A percentile compares a stretch with the other conserved stretches of the same genome.
phyloP scores from a whole-genome alignment of 2,888 invertebrate genomes.

The Plebejus argus region DNA sequence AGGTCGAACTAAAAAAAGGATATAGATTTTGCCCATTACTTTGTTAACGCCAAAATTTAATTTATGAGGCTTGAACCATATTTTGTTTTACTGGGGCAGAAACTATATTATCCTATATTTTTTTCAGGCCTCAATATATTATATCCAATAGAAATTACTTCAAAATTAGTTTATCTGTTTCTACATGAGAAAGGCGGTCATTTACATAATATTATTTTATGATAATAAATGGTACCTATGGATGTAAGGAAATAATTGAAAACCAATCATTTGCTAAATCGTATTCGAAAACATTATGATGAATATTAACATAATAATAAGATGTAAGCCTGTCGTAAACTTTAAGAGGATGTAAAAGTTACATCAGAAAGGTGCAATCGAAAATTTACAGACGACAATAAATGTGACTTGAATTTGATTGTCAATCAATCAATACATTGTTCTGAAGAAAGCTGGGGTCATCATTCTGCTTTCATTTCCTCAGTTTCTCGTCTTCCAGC shows the following conservation, averaged over 20 bases:
- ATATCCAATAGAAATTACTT: neutral
- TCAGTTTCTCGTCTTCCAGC: constrained; percentile 36
- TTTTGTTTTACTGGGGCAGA: too few species aligned
- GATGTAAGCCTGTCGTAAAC: neutral
- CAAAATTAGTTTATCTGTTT: neutral
- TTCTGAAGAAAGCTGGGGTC: constrained; percentile 17
- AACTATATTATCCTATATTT: too few species aligned
- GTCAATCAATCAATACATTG: constrained; percentile 2
- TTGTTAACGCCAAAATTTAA: too few species aligned
- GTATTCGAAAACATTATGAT: neutral
- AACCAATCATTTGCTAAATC: neutral
- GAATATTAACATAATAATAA: neutral
- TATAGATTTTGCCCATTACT: too few species aligned
- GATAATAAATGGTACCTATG: neutral
- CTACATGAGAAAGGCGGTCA: neutral
- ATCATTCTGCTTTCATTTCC: constrained; percentile 38
- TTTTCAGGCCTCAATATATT: too few species aligned
- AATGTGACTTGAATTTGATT: neutral
- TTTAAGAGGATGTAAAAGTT: neutral
- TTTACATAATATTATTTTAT: neutral
- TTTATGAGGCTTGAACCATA: too few species aligned
- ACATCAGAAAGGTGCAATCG: neutral
- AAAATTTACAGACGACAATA: neutral
- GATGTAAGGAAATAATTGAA: neutral
- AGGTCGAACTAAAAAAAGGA: too few species aligned